Evolutionary conservation across 2,797 vertebrate genomes (phyloP).

Genomic region (Macropodus opercularis): DNA sequence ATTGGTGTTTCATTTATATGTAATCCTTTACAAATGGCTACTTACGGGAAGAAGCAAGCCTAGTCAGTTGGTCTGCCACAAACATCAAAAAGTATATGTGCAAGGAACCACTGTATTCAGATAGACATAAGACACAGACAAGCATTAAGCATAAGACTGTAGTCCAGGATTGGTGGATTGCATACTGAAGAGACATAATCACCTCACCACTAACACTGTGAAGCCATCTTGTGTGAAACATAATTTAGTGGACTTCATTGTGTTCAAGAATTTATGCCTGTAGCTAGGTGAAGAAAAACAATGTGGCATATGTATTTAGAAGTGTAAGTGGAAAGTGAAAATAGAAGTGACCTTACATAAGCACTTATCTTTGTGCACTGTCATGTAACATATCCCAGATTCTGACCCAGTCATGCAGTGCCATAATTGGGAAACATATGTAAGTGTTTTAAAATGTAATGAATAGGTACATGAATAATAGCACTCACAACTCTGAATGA

Average conservation of each 20-base stretch:
- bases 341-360: conserved; percentile 82
- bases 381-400: conserved; percentile 23
- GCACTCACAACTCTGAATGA: conserved; percentile 2
- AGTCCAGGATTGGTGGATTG: conserved; percentile 1
- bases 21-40: not conserved
- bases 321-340: conserved; percentile 46
- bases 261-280: conserved; percentile 34
- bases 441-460: conserved; percentile 27
- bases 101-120: too few relatives aligned
- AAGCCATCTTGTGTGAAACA: not conserved
- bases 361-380: conserved; percentile 9
- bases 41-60: not conserved
- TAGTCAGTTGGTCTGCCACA: not conserved
- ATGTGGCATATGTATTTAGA: conserved; percentile 34
- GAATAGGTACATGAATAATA: not conserved
- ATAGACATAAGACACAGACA: too few relatives aligned
- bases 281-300: conserved; percentile 27
- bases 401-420: conserved; percentile 40
- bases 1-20: not conserved
- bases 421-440: conserved; percentile 37
- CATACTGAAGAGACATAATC: not conserved
- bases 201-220: not conserved
- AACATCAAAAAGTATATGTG: not conserved
- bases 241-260: not conserved
- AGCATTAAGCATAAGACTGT: not conserved